Evolutionary conservation across 2,113 vertebrate species (phyloP), one percentile per base, ranked within the genome.

Genomic region (Parus major): DNA sequence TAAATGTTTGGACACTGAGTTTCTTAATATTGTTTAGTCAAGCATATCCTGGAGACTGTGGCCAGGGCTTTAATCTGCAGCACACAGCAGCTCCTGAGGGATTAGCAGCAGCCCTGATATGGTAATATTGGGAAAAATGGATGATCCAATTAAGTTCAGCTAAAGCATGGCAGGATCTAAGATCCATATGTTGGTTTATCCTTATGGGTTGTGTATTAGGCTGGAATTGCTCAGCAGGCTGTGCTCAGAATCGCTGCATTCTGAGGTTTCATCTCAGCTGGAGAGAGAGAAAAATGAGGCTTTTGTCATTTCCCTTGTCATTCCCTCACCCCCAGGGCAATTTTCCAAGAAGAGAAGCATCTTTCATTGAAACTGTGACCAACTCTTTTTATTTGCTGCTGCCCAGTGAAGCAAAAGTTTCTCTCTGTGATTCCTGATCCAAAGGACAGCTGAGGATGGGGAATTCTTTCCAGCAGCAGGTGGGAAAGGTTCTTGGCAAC

Each of bases 131-230:
- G 87, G 91, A 91, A 90, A 97, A 97, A 97, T 95, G 96, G 88
- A 97, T 97, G 94, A 97, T 97, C 97, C 96, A 96, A 97, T 97
- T 97, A 96, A 92, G 78, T 50, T 65, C 71, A 66, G 87, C 86
- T 96, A 95, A 95, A 94, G 46, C 91, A 84, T 33, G 66, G 79
- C 90, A 84, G 85, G 61, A 93, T 66, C 39, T 28, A 39, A 89
- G 86, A 83, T 63, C 93, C 96, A 79, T 91, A 91, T 96, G 96
- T 86, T 90, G 92, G 75, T 69, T 96, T 92, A 93, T 92, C 84
- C 91, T 72, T 33, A 22, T 20, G 71, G 84, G 61, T 72, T 82
- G 71, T 59, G 42, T 28, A 33, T 83, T 49, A 92, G 56, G 65
- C 35, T 55, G 73, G 53, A 63, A 80, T 65, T 56, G 49, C 72